Evolutionary conservation across 2,113 vertebrate genomes (phyloP), one percentile per base, ranked within the genome.

Genomic region (Sterna hirundo): DNA sequence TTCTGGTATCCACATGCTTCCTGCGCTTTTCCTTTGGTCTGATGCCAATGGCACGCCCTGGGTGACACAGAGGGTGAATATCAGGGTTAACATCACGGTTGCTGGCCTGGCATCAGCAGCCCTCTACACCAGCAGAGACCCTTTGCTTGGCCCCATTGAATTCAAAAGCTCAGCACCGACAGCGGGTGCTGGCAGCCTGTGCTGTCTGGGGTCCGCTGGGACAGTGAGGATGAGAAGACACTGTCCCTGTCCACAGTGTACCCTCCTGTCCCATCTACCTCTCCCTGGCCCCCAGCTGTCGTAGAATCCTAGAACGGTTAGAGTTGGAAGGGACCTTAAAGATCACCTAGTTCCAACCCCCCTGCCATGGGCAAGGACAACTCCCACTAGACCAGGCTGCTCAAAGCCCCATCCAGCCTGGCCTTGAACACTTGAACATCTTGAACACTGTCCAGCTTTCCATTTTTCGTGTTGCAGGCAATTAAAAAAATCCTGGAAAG

Each of bases 41-140:
- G 18, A 32, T 42, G 44, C 58, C 30, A 23, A 1, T 0, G 40
- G 30, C 25, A 11, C 0, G 1, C 44, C 16, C 7, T 58, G 62
- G 21, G 21, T 55, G 65, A 42, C 27, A 15, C 15, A 29, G 30
- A 46, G 30, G 11, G 21, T 18, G 21, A 47, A 30, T 4, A 2
- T n/a, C 34, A 19, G 64, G 46, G 42, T 47, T 88, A 66, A 38
- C 32, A 38, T 51, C n/a, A n/a, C 0, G 2, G 42, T 26, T 62
- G 42, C 32, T 64, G 79, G 32, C 22, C 61, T 64, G 68, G n/a
- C 44, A 19, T 32, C 49, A 21, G 74, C 29, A 69, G 47, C 47
- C 30, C 57, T n/a, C 27, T 70, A 11, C 20, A 27, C 38, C 69
- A 64, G 36, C 68, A 70, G 55, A 70, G 54, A 51, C 65, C 30